Evolutionary conservation across 2,797 vertebrate genomes (phyloP).

Genomic region (Gobionotothen gibberifrons): DNA sequence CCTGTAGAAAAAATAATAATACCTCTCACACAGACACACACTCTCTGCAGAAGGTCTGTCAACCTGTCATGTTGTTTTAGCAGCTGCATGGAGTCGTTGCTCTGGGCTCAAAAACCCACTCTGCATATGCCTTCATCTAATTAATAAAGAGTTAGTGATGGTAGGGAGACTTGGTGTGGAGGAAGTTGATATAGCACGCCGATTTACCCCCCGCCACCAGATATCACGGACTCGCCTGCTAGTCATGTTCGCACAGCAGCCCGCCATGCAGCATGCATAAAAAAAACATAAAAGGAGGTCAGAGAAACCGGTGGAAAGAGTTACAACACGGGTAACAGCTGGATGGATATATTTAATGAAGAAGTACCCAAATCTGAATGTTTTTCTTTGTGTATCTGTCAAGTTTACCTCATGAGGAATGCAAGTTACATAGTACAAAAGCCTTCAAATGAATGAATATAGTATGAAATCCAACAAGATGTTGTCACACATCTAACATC

Average conservation of each 20-base stretch:
- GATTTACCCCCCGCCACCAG: constrained; percentile 72
- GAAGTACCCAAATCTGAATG: constrained; percentile 1
- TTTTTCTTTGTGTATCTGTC: neutral
- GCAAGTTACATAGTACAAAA: neutral
- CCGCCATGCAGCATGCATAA: constrained; percentile 37
- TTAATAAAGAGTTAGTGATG: constrained; percentile 70
- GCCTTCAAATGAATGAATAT: neutral
- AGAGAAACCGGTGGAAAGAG: constrained; percentile 55
- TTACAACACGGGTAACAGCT: constrained; percentile 48
- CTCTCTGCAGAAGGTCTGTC: constrained; percentile 26
- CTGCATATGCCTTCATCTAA: constrained; percentile 55
- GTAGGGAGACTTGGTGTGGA: constrained; percentile 22
- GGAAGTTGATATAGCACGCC: constrained; percentile 67
- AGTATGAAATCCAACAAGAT: neutral
- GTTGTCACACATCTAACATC: neutral
- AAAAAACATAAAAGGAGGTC: constrained; percentile 59
- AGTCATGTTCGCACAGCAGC: constrained; percentile 68
- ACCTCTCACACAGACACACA: constrained; percentile 4
- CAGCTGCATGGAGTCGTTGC: constrained; percentile 44
- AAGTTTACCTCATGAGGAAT: neutral
- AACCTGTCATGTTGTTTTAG: constrained; percentile 49
- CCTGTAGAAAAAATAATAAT: constrained; percentile 26
- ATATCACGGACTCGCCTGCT: constrained; percentile 62
- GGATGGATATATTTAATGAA: constrained; percentile 46
- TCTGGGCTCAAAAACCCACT: constrained; percentile 32